Evolutionary conservation across 1,140 invertebrate genomes (phyloP), one percentile per base, ranked within the genome.

Genomic region (Riptortus pedestris): DNA sequence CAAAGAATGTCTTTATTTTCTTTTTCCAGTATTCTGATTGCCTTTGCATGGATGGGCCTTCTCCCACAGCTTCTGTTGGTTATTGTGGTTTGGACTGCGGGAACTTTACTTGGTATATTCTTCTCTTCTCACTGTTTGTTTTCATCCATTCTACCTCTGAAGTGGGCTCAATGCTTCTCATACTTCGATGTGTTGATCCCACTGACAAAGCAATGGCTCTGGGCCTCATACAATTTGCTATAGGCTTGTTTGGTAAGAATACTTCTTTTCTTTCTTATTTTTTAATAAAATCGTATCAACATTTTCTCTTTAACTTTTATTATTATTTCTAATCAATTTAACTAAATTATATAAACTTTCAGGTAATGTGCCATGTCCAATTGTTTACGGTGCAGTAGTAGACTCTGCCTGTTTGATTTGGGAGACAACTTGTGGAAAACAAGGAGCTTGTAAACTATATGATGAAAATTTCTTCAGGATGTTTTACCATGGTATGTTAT

Each of bases 131-230:
- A 2, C 78, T 91, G 51, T 86, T 91, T 73, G 91, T 93, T 72
- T 89, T 94, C 74, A 87, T 92, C 65, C 91, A 94, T 74, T 92
- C 91, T 43, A 94, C 89, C 26, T 90, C 87, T 24, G 91, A 95
- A 76, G 91, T 95, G 18, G 91, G 91, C 58, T 88, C 88, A 16
- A 93, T 94, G 83, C 74, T 94, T 64, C 78, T 94, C 18, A 93
- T 92, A 65, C 82, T 95, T 69, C 83, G 91, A 59, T 95, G 91
- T 72, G 92, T 93, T 20, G 88, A 93, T 75, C 90, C 90, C 24
- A 81, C 85, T 77, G 91, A 95, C 74, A 94, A 94, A 75, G 91
- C 91, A 33, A 93, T 94, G 90, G 92, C 92, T 59, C 81, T 95
- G 70, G 92, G 91, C 16, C 82, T 95, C 64, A 92, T 95, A 74